phyloP scores from a whole-genome alignment of 2,888 invertebrate genomes.

The Epinotia demarniana region DNA sequence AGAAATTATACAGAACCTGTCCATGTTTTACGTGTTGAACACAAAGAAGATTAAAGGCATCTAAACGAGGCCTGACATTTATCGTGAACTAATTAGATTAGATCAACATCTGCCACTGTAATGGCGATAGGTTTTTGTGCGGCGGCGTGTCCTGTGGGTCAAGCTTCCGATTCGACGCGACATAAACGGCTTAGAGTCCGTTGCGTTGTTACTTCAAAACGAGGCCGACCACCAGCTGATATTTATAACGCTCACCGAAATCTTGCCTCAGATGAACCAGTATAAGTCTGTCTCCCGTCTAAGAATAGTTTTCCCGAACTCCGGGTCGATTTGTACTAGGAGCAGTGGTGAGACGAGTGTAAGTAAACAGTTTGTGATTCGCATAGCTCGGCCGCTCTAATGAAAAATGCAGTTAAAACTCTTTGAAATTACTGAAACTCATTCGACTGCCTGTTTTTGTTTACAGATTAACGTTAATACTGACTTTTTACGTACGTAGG shows the following conservation, averaged over 20 bases:
- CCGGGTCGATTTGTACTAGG: neutral
- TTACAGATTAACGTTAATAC: neutral
- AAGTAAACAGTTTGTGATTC: neutral
- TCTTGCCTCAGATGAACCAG: neutral
- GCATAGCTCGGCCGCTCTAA: neutral
- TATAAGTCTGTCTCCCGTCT: no score
- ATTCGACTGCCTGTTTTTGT: neutral
- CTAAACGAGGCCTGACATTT: slow-evolving; percentile 41
- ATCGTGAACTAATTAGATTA: slow-evolving; percentile 35
- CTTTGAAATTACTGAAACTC: neutral
- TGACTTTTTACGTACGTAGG: neutral
- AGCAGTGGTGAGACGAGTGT: neutral
- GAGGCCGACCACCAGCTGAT: neutral
- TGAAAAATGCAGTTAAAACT: neutral
- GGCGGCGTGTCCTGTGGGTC: slow-evolving; percentile 37
- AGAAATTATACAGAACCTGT: neutral
- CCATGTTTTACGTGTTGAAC: slow-evolving; percentile 3
- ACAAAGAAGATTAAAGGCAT: slow-evolving; percentile 7
- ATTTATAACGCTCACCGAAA: neutral
- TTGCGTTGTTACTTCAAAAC: slow-evolving; percentile 6
- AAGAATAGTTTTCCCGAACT: neutral
- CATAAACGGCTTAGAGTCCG: slow-evolving; percentile 26
- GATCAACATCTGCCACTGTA: slow-evolving; percentile 40
- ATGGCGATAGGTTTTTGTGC: slow-evolving; percentile 31
- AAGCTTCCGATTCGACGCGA: slow-evolving; percentile 21